Percentiles rank a stretch among this genome's conserved stretches.
These are phyloP conservation scores for Amblyjoppa fuscipennis DNA, from an alignment of 2,888 invertebrate genomes.

Conservation along the genomic window DNA sequence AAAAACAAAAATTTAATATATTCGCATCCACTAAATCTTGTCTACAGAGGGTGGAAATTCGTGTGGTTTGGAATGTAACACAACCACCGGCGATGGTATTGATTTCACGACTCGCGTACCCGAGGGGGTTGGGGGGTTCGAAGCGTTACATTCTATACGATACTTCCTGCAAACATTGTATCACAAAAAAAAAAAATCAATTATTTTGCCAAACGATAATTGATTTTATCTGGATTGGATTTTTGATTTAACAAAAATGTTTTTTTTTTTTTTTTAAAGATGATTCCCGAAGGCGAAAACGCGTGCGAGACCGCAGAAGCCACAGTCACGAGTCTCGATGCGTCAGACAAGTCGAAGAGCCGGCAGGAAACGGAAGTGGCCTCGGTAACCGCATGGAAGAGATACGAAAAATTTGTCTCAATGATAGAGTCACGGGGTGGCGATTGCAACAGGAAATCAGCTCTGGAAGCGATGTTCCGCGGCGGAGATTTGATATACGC, in stretches of 20 bases:
- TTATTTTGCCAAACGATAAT: not conserved
- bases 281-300: constrained; percentile 81
- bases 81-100: constrained; percentile 74
- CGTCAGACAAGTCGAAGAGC: constrained; percentile 72
- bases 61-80: constrained; percentile 55
- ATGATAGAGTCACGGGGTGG: constrained; percentile 79
- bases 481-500: constrained; percentile 81
- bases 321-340: constrained; percentile 68
- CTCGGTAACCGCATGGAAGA: constrained; percentile 81
- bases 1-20: not conserved
- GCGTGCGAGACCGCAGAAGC: constrained; percentile 74
- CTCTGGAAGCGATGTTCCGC: constrained; percentile 83
- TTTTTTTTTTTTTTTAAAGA: constrained; percentile 68
- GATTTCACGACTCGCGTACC: constrained; percentile 76
- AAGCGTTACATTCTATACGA: constrained; percentile 66
- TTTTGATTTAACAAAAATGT: too few species aligned
- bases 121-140: constrained; percentile 73
- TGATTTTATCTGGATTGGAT: not conserved
- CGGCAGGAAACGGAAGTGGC: constrained; percentile 78
- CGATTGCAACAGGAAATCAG: constrained; percentile 77
- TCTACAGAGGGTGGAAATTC: constrained; percentile 40
- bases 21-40: constrained; percentile 44
- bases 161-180: constrained; percentile 76
- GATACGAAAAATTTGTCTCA: constrained; percentile 80
- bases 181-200: constrained; percentile 12